Percentiles rank a stretch among this genome's conserved stretches.
phyloP scores from a whole-genome alignment of 1,140 invertebrate species.

The Thaumetopoea pityocampa region DNA sequence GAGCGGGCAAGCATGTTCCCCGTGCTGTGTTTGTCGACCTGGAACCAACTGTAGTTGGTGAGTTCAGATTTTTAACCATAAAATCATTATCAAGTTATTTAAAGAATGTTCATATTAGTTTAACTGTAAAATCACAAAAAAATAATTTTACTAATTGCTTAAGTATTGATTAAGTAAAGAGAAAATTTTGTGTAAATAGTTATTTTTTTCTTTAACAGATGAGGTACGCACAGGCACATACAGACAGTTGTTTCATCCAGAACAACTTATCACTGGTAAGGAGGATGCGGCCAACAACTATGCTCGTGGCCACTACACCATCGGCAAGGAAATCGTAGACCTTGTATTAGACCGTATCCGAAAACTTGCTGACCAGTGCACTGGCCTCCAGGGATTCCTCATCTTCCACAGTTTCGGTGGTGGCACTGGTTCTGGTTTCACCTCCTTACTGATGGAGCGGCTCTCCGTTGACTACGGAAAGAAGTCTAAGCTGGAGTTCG shows the following conservation, averaged over 20 bases:
- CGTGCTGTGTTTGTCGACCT: slow-evolving; percentile 91
- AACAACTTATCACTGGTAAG: slow-evolving; percentile 90
- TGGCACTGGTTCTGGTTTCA: slow-evolving; percentile 93
- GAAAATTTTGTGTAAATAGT: slow-evolving; percentile 3
- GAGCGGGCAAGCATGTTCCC: slow-evolving; percentile 91
- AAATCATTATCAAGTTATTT: too few species aligned
- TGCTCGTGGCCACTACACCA: slow-evolving; percentile 93
- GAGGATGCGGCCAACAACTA: slow-evolving; percentile 95
- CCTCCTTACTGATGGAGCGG: slow-evolving; percentile 91
- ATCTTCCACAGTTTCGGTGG: slow-evolving; percentile 95
- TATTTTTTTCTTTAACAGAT: slow-evolving; percentile 52
- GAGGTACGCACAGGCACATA: slow-evolving; percentile 90
- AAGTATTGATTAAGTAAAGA: background rate
- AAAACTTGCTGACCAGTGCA: slow-evolving; percentile 91
- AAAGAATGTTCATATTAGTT: background rate
- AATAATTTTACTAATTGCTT: background rate
- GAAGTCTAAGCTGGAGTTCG: slow-evolving; percentile 93
- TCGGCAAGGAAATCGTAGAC: slow-evolving; percentile 92
- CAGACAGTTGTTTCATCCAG: slow-evolving; percentile 90
- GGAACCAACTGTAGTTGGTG: slow-evolving; percentile 92
- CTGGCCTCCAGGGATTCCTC: slow-evolving; percentile 91
- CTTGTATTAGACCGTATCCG: slow-evolving; percentile 87
- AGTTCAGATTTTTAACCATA: too few species aligned
- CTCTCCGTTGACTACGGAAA: slow-evolving; percentile 93
- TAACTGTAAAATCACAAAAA: background rate